Conservation (phyloP, 2,888 invertebrate genomes). For the Dicranocentrus wangi region DNA sequence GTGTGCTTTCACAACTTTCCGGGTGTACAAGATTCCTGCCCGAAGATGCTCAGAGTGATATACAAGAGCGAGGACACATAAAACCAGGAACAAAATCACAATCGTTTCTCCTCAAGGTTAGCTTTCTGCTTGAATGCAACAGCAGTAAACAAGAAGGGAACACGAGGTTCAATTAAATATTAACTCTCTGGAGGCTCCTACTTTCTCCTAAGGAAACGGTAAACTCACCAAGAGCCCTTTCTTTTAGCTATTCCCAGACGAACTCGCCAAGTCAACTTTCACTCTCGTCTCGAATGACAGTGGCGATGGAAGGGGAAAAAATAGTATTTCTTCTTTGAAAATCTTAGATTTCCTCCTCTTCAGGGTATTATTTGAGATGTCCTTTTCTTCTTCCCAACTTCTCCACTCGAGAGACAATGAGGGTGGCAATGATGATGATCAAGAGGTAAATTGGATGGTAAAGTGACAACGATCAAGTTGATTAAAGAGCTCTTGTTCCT, state of each 20-base stretch:
- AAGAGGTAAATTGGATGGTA: conserved; percentile 11
- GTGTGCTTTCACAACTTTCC: no score
- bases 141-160: conserved; percentile 12
- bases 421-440: conserved; percentile 1
- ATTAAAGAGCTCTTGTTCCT: conserved; percentile 9
- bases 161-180: conserved; percentile 50
- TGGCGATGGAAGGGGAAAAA: not conserved
- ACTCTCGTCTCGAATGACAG: not conserved
- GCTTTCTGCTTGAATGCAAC: not conserved
- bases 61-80: conserved; percentile 6
- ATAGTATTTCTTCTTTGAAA: no score
- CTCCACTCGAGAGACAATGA: not conserved
- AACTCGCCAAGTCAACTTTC: not conserved
- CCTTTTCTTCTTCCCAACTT: not conserved
- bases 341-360: not conserved
- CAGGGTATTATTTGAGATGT: conserved; percentile 4
- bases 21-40: no score
- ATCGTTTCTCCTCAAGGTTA: conserved; percentile 35
- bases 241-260: no score
- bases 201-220: conserved; percentile 1
- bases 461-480: conserved; percentile 22
- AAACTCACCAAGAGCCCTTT: not conserved
- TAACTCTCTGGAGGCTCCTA: conserved; percentile 43
- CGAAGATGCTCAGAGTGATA: no score
- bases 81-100: conserved; percentile 26